phyloP scores from a whole-genome alignment of 2,888 invertebrate species.

The Abrostola tripartita region DNA sequence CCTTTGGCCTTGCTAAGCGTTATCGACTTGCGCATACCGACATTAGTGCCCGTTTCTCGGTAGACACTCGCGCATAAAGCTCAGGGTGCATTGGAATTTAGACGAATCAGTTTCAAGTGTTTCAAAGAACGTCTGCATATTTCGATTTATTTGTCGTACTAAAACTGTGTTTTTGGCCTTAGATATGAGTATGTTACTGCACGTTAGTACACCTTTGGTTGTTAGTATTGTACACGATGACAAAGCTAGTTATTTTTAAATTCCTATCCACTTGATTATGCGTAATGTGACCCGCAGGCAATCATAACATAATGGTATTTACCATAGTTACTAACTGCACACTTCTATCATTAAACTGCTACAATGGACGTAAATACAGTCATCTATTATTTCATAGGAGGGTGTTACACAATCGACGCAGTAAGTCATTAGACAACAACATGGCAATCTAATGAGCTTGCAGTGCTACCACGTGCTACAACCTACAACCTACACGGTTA shows the following conservation, averaged over 20 bases:
- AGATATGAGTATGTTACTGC: slow-evolving; percentile 11
- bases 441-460: slow-evolving; percentile 18
- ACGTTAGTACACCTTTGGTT: slow-evolving; percentile 19
- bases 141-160: slow-evolving; percentile 32
- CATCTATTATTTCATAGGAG: slow-evolving; percentile 6
- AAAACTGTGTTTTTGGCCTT: slow-evolving; percentile 12
- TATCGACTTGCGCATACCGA: slow-evolving; percentile 67
- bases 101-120: slow-evolving; percentile 43
- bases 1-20: slow-evolving; percentile 61
- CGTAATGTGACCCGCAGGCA: slow-evolving; percentile 19
- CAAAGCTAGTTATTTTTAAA: slow-evolving; percentile 15
- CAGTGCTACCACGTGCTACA: slow-evolving; percentile 7
- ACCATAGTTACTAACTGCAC: slow-evolving; percentile 13
- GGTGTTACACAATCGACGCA: slow-evolving; percentile 28
- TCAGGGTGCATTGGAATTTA: slow-evolving; percentile 50
- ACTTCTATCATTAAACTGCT: not conserved
- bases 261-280: slow-evolving; percentile 4
- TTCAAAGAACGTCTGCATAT: slow-evolving; percentile 44
- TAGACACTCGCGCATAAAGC: slow-evolving; percentile 45
- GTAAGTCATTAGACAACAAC: slow-evolving; percentile 26
- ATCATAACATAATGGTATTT: slow-evolving; percentile 5
- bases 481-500: no score
- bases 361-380: slow-evolving; percentile 9
- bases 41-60: slow-evolving; percentile 51
- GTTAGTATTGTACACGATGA: slow-evolving; percentile 1